These are phyloP conservation scores for Cosmia trapezina DNA, from an alignment of 2,888 invertebrate genomes.

Conservation along the genomic window DNA sequence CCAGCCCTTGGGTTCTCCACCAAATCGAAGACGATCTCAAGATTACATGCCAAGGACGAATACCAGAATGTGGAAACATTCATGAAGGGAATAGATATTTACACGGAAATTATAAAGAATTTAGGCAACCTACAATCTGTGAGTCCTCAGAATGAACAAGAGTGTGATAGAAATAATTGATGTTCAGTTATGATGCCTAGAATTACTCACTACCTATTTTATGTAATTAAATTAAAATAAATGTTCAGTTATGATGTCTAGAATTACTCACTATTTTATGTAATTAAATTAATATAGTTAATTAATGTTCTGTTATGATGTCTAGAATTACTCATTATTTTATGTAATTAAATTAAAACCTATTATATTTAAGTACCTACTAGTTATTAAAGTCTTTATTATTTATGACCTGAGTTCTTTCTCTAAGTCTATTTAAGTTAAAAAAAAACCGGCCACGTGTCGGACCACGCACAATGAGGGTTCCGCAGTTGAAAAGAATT, in stretches of 20 bases:
- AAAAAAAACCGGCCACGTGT: no score
- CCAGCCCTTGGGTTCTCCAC: conserved; percentile 80
- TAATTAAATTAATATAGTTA: neutral
- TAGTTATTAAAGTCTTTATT: neutral
- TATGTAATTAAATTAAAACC: neutral
- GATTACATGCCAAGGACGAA: conserved; percentile 75
- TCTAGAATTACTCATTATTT: neutral
- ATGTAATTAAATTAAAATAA: neutral
- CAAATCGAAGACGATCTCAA: conserved; percentile 68
- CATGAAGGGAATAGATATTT: conserved; percentile 77
- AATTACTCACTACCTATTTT: neutral
- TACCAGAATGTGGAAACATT: conserved; percentile 76
- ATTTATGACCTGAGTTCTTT: neutral
- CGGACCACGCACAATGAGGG: no score
- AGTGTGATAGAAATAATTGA: conserved; percentile 7
- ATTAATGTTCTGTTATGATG: conserved; percentile 5
- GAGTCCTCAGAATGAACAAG: neutral
- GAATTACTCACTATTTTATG: neutral
- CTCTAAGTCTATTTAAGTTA: neutral
- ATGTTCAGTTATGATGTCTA: neutral
- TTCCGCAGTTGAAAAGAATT: no score
- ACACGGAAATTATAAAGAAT: conserved; percentile 70
- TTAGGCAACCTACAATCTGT: conserved; percentile 59
- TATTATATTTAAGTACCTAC: no score
- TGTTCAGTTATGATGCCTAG: neutral